phyloP scores from a whole-genome alignment of 2,888 invertebrate species.

The Heliconius charithonia region DNA sequence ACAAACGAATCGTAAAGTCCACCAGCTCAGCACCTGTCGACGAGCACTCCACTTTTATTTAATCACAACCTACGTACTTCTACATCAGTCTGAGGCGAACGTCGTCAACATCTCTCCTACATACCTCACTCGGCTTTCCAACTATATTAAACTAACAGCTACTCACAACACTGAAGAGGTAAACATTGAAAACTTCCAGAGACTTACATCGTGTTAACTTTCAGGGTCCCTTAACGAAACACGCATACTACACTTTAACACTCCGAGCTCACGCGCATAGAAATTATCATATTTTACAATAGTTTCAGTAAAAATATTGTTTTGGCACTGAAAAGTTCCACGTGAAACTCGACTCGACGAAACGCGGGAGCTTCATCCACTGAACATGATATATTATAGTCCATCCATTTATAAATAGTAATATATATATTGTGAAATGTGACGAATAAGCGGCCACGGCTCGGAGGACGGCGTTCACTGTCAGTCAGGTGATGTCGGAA shows the following conservation, averaged over 20 bases:
- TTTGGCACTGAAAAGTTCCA: slow-evolving; percentile 74
- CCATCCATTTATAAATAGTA: slow-evolving; percentile 72
- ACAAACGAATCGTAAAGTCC: slow-evolving; percentile 71
- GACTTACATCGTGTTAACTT: slow-evolving; percentile 73
- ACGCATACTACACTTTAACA: slow-evolving; percentile 62
- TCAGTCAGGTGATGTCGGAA: slow-evolving; percentile 77
- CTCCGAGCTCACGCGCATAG: slow-evolving; percentile 54
- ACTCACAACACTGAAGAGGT: slow-evolving; percentile 83
- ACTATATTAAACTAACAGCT: slow-evolving; percentile 62
- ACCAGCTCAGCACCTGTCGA: slow-evolving; percentile 20
- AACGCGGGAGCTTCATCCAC: slow-evolving; percentile 64
- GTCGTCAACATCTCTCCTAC: slow-evolving; percentile 54
- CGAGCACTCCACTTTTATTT: slow-evolving; percentile 55
- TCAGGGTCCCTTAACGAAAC: slow-evolving; percentile 53
- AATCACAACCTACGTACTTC: slow-evolving; percentile 75
- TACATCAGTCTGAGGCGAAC: slow-evolving; percentile 55
- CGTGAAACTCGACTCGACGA: slow-evolving; percentile 62
- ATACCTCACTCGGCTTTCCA: slow-evolving; percentile 55
- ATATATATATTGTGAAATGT: slow-evolving; percentile 63
- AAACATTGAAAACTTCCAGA: slow-evolving; percentile 72
- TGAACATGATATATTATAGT: slow-evolving; percentile 62
- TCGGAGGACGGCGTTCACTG: slow-evolving; percentile 68
- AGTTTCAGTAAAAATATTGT: slow-evolving; percentile 62
- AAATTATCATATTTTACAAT: slow-evolving; percentile 59
- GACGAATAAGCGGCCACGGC: slow-evolving; percentile 60